phyloP scores from a whole-genome alignment of 1,140 invertebrate species.

The Hyphantria cunea region DNA sequence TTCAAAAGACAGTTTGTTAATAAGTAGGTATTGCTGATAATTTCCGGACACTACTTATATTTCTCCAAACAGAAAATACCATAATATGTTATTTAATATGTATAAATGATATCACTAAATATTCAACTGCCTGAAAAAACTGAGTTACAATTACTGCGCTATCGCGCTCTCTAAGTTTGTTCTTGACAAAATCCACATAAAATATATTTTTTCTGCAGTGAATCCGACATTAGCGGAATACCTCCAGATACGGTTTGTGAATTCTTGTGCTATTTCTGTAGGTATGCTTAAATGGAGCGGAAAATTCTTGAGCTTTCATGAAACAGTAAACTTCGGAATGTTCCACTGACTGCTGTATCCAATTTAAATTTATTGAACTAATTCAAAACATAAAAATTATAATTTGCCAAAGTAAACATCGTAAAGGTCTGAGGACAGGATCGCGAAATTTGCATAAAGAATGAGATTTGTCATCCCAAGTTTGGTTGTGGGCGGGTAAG shows the following conservation, averaged over 20 bases:
- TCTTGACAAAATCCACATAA: conserved; percentile 32
- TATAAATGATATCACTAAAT: conserved; percentile 47
- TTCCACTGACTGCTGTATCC: neutral
- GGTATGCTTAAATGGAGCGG: neutral
- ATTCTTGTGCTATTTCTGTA: neutral
- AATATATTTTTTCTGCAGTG: conserved; percentile 1
- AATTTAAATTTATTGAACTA: conserved; percentile 1
- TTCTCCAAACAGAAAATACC: too few relatives aligned
- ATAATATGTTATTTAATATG: too few relatives aligned
- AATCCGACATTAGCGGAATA: neutral
- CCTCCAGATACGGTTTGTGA: conserved; percentile 1
- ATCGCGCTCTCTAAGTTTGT: conserved; percentile 44
- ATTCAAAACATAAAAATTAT: conserved; percentile 24
- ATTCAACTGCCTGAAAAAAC: conserved; percentile 58
- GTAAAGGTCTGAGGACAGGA: conserved; percentile 31
- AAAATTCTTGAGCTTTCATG: conserved; percentile 3
- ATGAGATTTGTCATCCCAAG: conserved; percentile 51
- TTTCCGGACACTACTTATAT: too few relatives aligned
- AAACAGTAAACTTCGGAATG: neutral
- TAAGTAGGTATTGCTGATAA: too few relatives aligned
- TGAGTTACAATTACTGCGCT: conserved; percentile 59
- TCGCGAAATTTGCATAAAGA: conserved; percentile 49
- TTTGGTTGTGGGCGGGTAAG: conserved; percentile 33
- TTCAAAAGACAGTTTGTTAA: too few relatives aligned
- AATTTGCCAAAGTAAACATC: conserved; percentile 26